phyloP scores from a whole-genome alignment of 2,888 invertebrate genomes.

The Meiosimyza decipiens region DNA sequence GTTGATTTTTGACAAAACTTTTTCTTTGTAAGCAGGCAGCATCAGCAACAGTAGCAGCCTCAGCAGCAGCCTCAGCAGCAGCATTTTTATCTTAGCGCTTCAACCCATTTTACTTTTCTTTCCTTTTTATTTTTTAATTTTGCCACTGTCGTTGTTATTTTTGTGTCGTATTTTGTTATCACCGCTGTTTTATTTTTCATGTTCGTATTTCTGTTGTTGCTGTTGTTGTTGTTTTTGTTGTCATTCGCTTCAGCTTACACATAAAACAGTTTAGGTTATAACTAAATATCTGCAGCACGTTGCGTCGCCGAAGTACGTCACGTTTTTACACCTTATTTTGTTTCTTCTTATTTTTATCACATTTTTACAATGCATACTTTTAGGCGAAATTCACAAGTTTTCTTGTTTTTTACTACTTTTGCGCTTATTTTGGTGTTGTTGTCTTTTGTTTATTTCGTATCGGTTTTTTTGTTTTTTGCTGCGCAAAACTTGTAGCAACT shows the following conservation, averaged over 20 bases:
- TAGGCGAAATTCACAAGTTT: constrained; percentile 19
- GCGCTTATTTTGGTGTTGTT: neutral
- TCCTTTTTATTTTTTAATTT: neutral
- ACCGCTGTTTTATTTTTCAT: constrained; percentile 3
- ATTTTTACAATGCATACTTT: constrained; percentile 25
- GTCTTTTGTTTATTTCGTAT: neutral
- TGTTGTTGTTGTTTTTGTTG: neutral
- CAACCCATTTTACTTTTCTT: neutral
- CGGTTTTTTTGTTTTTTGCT: neutral
- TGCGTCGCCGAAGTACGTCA: neutral
- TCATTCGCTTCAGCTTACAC: constrained; percentile 5
- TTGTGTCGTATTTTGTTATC: constrained; percentile 11
- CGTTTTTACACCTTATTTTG: constrained; percentile 12
- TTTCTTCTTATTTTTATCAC: constrained; percentile 11
- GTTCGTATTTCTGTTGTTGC: neutral
- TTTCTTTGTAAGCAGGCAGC: constrained; percentile 8
- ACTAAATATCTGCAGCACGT: constrained; percentile 15
- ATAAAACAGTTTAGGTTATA: constrained; percentile 16
- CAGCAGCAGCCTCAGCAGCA: constrained; percentile 3
- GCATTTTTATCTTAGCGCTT: constrained; percentile 19
- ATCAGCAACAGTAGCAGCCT: neutral
- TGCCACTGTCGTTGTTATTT: neutral
- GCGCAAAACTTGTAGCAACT: neutral
- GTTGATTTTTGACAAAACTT: neutral
- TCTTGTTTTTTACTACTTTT: neutral